A percentile compares a stretch with the other conserved stretches of the same genome.
Conservation (phyloP, 2,113 vertebrate genomes). For the Carassius carassius region DNA sequence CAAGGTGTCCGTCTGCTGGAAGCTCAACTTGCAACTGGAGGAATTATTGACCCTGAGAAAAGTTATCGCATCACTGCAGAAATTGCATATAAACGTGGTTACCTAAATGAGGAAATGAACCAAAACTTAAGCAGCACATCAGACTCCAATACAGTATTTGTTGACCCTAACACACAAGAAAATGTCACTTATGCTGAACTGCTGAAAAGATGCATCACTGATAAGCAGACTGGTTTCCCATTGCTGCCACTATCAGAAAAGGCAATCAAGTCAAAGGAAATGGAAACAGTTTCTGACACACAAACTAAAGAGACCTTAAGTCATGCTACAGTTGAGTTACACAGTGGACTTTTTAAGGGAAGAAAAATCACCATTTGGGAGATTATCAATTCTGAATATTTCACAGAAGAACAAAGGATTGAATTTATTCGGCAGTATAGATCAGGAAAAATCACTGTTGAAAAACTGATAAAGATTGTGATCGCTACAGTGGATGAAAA, state of each 20-base stretch:
- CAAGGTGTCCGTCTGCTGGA: conserved; percentile 85
- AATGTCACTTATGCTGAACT: conserved; percentile 82
- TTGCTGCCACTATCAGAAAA: conserved; percentile 84
- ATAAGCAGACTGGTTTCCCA: conserved; percentile 82
- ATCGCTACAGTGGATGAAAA: conserved; percentile 87
- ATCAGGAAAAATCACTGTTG: conserved; percentile 87
- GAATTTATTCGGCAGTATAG: conserved; percentile 89
- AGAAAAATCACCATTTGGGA: conserved; percentile 89
- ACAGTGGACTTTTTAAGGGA: conserved; percentile 84
- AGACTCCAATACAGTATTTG: conserved; percentile 79
- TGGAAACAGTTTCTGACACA: conserved; percentile 78
- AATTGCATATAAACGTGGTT: conserved; percentile 83
- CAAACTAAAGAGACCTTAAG: conserved; percentile 84
- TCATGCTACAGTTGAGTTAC: conserved; percentile 81
- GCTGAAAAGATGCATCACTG: conserved; percentile 78
- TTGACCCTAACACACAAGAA: conserved; percentile 80
- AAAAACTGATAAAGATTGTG: conserved; percentile 89
- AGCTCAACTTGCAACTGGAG: conserved; percentile 88
- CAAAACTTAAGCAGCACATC: conserved; percentile 69
- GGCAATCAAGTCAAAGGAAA: conserved; percentile 77
- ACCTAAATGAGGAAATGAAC: conserved; percentile 80
- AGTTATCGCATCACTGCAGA: conserved; percentile 89
- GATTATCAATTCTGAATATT: conserved; percentile 90
- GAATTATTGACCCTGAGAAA: conserved; percentile 86
- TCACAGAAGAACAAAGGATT: conserved; percentile 86